Percentiles rank a stretch among this genome's conserved stretches.
Evolutionary conservation across 35 echinoderm and acorn worm genomes (phyloP).

Genomic region (Diadema setosum): DNA sequence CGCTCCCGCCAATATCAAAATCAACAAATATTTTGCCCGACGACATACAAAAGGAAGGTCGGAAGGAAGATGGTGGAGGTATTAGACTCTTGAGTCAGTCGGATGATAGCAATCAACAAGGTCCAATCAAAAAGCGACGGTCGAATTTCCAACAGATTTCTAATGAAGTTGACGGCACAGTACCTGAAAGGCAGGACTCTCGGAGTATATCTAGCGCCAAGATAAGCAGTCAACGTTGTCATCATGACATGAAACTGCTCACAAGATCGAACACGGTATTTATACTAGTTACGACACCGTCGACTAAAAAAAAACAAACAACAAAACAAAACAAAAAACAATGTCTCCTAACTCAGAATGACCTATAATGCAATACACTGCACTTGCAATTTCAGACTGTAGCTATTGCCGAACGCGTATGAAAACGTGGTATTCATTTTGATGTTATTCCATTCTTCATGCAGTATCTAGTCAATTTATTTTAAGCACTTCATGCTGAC

Average conservation of each 20-base stretch:
- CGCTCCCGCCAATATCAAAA: background rate
- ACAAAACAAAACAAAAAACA: too few species aligned
- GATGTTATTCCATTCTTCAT: too few species aligned
- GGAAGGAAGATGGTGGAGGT: background rate
- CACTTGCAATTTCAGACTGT: too few species aligned
- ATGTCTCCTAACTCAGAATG: too few species aligned
- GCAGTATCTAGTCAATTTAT: too few species aligned
- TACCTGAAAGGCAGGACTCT: background rate
- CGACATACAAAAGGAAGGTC: background rate
- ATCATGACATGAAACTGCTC: background rate
- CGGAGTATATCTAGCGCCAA: background rate
- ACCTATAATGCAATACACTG: too few species aligned
- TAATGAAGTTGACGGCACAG: background rate
- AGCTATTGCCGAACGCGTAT: too few species aligned
- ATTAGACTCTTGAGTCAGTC: background rate
- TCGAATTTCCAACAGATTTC: too few species aligned
- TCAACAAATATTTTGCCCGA: background rate
- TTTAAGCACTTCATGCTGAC: too few species aligned
- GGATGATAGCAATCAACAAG: background rate
- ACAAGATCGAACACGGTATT: slow-evolving; percentile 8
- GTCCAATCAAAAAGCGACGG: background rate
- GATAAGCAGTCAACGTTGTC: background rate
- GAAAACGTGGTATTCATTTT: too few species aligned
- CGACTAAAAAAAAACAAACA: too few species aligned
- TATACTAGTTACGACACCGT: too few species aligned